Percentiles rank a stretch among this genome's conserved stretches.
phyloP scores from a whole-genome alignment of 2,113 vertebrate genomes.

The Nansenia antarctica region DNA sequence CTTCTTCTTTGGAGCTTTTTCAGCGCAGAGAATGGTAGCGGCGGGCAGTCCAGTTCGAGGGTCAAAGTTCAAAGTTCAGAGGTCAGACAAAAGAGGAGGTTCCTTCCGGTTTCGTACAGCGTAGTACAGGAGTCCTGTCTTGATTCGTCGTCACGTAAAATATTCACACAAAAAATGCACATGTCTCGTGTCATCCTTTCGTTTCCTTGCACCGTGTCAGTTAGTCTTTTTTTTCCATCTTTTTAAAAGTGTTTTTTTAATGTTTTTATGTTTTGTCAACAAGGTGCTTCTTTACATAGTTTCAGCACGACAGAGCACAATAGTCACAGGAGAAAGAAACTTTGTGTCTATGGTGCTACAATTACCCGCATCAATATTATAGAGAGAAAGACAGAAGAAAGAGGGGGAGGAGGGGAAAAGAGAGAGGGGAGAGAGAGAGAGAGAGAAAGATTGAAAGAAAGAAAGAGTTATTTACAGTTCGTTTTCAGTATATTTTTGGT shows the following conservation, averaged over 20 bases:
- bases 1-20: slow-evolving; percentile 7
- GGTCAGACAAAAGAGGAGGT: slow-evolving; percentile 54
- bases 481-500: slow-evolving; percentile 57
- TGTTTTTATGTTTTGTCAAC: slow-evolving; percentile 66
- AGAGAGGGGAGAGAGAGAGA: slow-evolving; percentile 48
- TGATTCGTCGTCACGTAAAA: slow-evolving; percentile 30
- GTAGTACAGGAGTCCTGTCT: slow-evolving; percentile 47
- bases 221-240: slow-evolving; percentile 55
- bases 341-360: slow-evolving; percentile 82
- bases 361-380: slow-evolving; percentile 86
- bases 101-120: slow-evolving; percentile 29
- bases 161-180: slow-evolving; percentile 66
- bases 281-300: slow-evolving; percentile 90
- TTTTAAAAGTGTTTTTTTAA: slow-evolving; percentile 41
- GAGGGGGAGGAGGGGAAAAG: slow-evolving; percentile 37
- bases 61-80: slow-evolving; percentile 59
- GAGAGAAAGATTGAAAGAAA: slow-evolving; percentile 24
- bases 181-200: slow-evolving; percentile 46
- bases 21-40: slow-evolving; percentile 58
- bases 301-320: slow-evolving; percentile 83
- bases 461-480: slow-evolving; percentile 63
- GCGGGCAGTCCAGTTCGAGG: slow-evolving; percentile 51
- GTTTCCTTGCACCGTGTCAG: slow-evolving; percentile 60
- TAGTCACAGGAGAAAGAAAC: slow-evolving; percentile 81
- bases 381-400: slow-evolving; percentile 60